A percentile compares a stretch with the other conserved stretches of the same genome.
phyloP scores from a whole-genome alignment of 1,140 invertebrate species.

The Helicorthomorpha holstii region DNA sequence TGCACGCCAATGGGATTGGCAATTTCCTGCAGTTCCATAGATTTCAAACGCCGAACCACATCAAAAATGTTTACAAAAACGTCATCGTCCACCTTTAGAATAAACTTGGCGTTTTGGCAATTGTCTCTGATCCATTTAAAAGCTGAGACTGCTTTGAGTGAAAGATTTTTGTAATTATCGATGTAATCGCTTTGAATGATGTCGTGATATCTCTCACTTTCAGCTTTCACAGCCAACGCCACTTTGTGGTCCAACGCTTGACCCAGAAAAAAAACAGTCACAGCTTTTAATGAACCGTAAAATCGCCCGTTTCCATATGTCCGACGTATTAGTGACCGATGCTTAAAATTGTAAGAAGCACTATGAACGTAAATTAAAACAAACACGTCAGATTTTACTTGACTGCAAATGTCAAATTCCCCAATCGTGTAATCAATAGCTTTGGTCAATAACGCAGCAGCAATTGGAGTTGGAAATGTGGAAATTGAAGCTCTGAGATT shows the following conservation, averaged over 20 bases:
- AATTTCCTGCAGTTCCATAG: neutral
- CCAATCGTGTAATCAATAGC: no score
- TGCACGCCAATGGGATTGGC: neutral
- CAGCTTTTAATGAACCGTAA: neutral
- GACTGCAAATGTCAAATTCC: neutral
- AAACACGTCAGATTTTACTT: conserved; percentile 6
- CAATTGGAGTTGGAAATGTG: no score
- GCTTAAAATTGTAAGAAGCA: conserved; percentile 15
- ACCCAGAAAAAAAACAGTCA: neutral
- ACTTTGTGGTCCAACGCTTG: neutral
- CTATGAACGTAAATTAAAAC: conserved; percentile 21
- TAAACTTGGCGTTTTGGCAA: neutral
- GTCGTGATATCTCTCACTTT: neutral
- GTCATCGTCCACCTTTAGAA: conserved; percentile 11
- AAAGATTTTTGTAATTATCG: neutral
- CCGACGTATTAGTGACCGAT: conserved; percentile 14
- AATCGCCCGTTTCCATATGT: conserved; percentile 11
- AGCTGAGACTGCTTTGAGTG: conserved; percentile 2
- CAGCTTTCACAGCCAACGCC: neutral
- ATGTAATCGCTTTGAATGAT: conserved; percentile 1
- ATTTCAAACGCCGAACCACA: conserved; percentile 4
- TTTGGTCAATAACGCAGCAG: no score
- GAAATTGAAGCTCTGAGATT: no score
- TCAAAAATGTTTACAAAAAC: conserved; percentile 13
- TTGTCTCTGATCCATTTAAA: neutral